phyloP scores from a whole-genome alignment of 2,888 invertebrate species.

The Schizotus pectinicornis region DNA sequence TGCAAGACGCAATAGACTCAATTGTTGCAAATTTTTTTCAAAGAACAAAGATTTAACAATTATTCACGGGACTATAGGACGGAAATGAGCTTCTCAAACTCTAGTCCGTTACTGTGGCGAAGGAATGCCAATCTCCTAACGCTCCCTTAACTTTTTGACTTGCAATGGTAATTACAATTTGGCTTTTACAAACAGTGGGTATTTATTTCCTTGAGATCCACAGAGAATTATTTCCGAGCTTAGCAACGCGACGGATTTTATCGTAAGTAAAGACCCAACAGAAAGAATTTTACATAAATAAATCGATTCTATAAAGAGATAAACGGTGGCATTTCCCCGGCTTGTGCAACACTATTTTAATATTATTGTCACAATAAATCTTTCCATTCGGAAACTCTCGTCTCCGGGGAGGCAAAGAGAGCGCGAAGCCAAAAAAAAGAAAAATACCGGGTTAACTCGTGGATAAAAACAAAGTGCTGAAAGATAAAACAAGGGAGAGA shows the following conservation, averaged over 20 bases:
- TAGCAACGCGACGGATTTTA: background rate
- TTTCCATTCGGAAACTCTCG: conserved; percentile 8
- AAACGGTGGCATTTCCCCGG: conserved; percentile 11
- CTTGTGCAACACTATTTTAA: conserved; percentile 21
- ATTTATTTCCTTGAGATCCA: too few relatives aligned
- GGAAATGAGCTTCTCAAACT: too few relatives aligned
- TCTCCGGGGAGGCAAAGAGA: conserved; percentile 2
- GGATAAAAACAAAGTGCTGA: conserved; percentile 15
- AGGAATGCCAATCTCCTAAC: too few relatives aligned
- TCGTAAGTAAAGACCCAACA: background rate
- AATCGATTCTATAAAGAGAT: conserved; percentile 2
- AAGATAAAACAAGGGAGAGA: conserved; percentile 9
- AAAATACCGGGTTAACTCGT: conserved; percentile 8
- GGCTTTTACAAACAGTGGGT: too few relatives aligned
- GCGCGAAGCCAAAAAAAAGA: background rate
- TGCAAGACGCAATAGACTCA: too few relatives aligned
- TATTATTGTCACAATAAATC: conserved; percentile 21
- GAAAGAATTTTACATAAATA: background rate
- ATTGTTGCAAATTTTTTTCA: too few relatives aligned
- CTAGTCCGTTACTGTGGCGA: too few relatives aligned
- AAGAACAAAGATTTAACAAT: too few relatives aligned
- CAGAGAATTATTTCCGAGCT: too few relatives aligned
- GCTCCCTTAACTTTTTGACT: too few relatives aligned
- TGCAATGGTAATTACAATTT: too few relatives aligned
- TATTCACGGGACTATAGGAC: too few relatives aligned